phyloP scores from a whole-genome alignment of 1,140 invertebrate species.

The Coptotermes formosanus region DNA sequence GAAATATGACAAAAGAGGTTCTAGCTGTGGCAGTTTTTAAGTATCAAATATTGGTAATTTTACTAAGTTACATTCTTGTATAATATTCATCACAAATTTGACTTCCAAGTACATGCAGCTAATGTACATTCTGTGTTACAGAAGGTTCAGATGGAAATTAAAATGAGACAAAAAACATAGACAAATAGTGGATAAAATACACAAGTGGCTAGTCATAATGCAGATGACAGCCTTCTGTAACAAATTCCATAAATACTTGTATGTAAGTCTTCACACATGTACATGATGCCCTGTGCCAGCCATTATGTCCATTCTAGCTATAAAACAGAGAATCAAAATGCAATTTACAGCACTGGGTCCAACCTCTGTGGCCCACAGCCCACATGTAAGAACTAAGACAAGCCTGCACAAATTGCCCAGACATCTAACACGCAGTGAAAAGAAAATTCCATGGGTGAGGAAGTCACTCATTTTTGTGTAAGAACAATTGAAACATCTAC shows the following conservation, averaged over 20 bases:
- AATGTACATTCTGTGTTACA: slow-evolving; percentile 1
- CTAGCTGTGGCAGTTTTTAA: not conserved
- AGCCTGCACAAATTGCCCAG: too few relatives aligned
- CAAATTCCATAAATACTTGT: not conserved
- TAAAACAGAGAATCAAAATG: not conserved
- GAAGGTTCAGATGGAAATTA: not conserved
- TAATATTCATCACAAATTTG: not conserved
- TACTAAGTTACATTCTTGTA: not conserved
- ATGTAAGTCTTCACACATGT: not conserved
- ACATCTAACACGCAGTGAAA: too few relatives aligned
- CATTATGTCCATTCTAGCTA: not conserved
- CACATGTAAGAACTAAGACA: too few relatives aligned
- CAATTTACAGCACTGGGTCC: not conserved
- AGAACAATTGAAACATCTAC: too few relatives aligned
- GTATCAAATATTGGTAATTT: not conserved
- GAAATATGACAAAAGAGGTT: too few relatives aligned
- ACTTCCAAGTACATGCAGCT: not conserved
- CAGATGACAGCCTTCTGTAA: not conserved
- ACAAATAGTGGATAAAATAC: not conserved
- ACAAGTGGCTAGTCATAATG: not conserved
- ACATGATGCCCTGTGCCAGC: not conserved
- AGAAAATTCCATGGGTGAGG: too few relatives aligned
- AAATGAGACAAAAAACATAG: not conserved
- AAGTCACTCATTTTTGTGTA: too few relatives aligned
- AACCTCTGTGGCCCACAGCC: not conserved